Evolutionary conservation across 2,797 vertebrate species (phyloP).

Genomic region (Euphonia xanthogaster): DNA sequence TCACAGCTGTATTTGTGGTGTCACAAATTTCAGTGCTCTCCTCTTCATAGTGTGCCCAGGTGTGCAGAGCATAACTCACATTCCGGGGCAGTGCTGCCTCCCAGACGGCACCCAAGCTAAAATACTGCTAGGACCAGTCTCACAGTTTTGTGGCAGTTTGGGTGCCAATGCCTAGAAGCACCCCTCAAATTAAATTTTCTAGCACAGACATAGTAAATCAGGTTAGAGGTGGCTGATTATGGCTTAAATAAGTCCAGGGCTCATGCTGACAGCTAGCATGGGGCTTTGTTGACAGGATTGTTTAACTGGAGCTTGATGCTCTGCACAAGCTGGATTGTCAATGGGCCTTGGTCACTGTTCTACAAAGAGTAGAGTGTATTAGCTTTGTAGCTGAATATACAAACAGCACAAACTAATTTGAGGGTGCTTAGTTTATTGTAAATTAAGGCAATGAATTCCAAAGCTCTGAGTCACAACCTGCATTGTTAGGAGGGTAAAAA

Average conservation of each 20-base stretch:
- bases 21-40: not conserved
- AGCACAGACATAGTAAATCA: not conserved
- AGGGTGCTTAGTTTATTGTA: not conserved
- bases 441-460: not conserved
- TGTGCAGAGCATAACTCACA: not conserved
- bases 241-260: not conserved
- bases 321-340: not conserved
- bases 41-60: rapidly evolving
- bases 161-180: not conserved
- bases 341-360: not conserved
- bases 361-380: not conserved
- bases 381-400: not conserved
- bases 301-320: not conserved
- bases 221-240: not conserved
- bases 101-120: not conserved
- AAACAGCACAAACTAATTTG: not conserved
- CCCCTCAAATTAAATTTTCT: not conserved
- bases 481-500: not conserved
- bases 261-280: not conserved
- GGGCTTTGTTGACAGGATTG: not conserved
- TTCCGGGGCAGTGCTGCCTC: not conserved
- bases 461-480: not conserved
- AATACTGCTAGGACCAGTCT: not conserved
- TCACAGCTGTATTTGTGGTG: not conserved
- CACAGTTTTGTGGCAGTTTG: not conserved